Evolutionary conservation across 1,140 invertebrate genomes (phyloP).

Genomic region (Diachasma alloeum): DNA sequence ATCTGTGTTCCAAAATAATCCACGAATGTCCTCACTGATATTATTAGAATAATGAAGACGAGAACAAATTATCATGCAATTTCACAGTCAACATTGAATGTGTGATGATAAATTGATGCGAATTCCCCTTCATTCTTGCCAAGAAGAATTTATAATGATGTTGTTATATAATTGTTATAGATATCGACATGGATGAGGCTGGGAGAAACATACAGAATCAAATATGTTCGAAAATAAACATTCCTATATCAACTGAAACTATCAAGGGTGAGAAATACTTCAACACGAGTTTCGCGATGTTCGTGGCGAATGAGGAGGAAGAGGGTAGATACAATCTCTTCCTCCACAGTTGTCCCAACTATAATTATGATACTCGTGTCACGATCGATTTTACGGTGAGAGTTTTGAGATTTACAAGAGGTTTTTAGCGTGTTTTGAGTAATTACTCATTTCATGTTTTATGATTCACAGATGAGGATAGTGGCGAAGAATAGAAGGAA

Average conservation of each 20-base stretch:
- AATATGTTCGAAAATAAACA: slow-evolving; percentile 40
- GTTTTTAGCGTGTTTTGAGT: too few relatives aligned
- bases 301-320: slow-evolving; percentile 78
- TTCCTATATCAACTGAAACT: slow-evolving; percentile 49
- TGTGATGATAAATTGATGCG: too few relatives aligned
- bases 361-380: slow-evolving; percentile 62
- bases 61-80: background rate
- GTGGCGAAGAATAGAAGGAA: slow-evolving; percentile 86
- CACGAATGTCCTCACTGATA: background rate
- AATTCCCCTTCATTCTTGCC: too few relatives aligned
- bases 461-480: slow-evolving; percentile 76
- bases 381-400: slow-evolving; percentile 74
- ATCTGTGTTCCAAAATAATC: too few relatives aligned
- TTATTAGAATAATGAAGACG: background rate
- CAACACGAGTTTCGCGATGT: slow-evolving; percentile 76
- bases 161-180: background rate
- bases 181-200: background rate
- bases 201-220: background rate
- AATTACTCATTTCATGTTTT: slow-evolving; percentile 19
- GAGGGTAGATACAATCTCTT: slow-evolving; percentile 95
- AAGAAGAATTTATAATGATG: background rate
- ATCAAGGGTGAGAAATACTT: slow-evolving; percentile 51
- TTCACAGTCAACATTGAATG: too few relatives aligned
- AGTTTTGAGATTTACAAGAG: background rate
- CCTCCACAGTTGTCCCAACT: slow-evolving; percentile 93